Evolutionary conservation across 2,888 invertebrate genomes (phyloP), one percentile per base, ranked within the genome.

Genomic region (Dryococelus australis): DNA sequence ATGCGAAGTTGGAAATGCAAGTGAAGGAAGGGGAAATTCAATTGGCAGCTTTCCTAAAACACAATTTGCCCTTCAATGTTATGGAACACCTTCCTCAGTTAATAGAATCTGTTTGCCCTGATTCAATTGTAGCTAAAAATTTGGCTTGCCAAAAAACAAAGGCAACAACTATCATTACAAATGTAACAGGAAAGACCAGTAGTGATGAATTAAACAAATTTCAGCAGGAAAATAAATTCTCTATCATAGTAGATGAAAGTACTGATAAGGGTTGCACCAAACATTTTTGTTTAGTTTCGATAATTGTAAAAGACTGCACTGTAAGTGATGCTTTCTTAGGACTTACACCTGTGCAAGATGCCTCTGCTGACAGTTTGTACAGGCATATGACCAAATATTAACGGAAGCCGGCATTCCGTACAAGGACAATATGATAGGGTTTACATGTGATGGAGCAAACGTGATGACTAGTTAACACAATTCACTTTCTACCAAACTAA

Each of bases 361-460:
- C n/a, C n/a, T n/a, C n/a, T n/a, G n/a, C n/a, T n/a, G 80, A 87
- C 80, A 87, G 86, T 83, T 28, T 83, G 83, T 83, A 83, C 24
- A 13, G 43, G 83, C 83, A 83, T 80, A 90, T 91, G 84, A 85
- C 87, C 80, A 88, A 89, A 88, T 78, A 88, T 90, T 90, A 87
- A 28, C 81, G 8, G 86, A 90, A 35, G 83, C 90, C 87, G 88
- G 89, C 51, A 91, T 91, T 88, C 87, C 90, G 86, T 91, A 91
- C 85, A 90, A 90, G 88, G 53, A 89, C 86, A 91, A 91, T 84
- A 89, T 92, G 89, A 90, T 92, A 84, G 91, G 91, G 1, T 92
- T 92, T 89, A 91, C 90, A 43, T 90, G 91, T 10, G 92, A 92
- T 90, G 91, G 92, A n/a, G 91, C 92, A 3, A 91, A 90, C 89